Evolutionary conservation across 2,113 vertebrate species (phyloP).

Genomic region (Odontophorus gujanensis): DNA sequence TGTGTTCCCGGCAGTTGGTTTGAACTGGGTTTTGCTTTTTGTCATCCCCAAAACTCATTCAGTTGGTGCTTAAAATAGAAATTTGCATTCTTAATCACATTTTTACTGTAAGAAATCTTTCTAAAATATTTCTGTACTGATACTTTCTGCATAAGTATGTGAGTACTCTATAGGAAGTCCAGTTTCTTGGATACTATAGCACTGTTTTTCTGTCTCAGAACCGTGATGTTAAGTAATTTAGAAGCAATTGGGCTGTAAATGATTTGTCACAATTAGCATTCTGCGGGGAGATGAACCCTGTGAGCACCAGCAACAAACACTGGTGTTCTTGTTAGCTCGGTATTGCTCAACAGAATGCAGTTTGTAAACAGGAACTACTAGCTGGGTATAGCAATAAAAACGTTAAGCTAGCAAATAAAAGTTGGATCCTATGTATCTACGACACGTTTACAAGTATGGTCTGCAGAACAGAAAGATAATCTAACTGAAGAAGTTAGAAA

Average conservation of each 20-base stretch:
- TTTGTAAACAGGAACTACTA: not conserved
- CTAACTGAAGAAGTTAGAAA: not conserved
- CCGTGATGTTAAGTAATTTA: not conserved
- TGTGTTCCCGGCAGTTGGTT: not conserved
- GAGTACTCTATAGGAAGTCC: not conserved
- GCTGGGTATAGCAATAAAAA: not conserved
- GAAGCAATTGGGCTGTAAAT: not conserved
- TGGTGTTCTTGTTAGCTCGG: not conserved
- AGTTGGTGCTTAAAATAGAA: not conserved
- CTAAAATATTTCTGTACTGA: not conserved
- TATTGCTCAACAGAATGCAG: not conserved
- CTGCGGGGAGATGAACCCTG: not conserved
- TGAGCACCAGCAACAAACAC: not conserved
- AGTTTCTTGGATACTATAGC: not conserved
- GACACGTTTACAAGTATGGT: not conserved
- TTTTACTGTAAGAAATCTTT: not conserved
- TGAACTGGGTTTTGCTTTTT: not conserved
- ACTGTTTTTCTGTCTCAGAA: not conserved
- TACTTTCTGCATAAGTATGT: not conserved
- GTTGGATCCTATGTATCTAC: not conserved
- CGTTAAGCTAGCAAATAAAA: not conserved
- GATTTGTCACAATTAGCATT: not conserved
- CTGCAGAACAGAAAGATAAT: not conserved
- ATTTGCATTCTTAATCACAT: not conserved
- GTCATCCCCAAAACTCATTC: not conserved